Percentiles rank a stretch among this genome's conserved stretches.
phyloP scores from a whole-genome alignment of 2,113 vertebrate species.

The Bufo bufo region DNA sequence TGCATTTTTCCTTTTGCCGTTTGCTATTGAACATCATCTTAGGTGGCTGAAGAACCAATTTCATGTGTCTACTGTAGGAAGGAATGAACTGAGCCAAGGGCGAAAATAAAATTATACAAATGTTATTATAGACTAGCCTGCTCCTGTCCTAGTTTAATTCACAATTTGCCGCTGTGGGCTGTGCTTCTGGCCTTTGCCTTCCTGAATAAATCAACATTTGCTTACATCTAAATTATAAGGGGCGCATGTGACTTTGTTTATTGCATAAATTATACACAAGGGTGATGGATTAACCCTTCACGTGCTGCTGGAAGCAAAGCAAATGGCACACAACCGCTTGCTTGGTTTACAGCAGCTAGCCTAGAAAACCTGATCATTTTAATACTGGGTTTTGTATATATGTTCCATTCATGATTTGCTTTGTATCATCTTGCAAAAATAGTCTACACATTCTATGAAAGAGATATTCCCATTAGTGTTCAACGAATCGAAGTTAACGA shows the following conservation, averaged over 20 bases:
- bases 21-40: constrained; percentile 92
- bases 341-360: background rate
- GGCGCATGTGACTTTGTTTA: constrained; percentile 98
- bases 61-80: constrained; percentile 98
- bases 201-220: constrained; percentile 99
- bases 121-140: constrained; percentile 99
- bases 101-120: constrained; percentile 99
- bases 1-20: constrained; percentile 75
- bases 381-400: background rate
- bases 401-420: background rate
- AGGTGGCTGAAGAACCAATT: constrained; percentile 99
- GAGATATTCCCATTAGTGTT: no score
- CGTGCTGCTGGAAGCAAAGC: constrained; percentile 59
- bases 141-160: constrained; percentile 99
- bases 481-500: no score
- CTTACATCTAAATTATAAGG: constrained; percentile 99
- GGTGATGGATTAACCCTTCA: constrained; percentile 85
- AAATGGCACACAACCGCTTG: background rate
- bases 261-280: constrained; percentile 98
- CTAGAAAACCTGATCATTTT: background rate
- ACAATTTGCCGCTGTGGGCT: constrained; percentile 91
- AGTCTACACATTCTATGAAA: no score
- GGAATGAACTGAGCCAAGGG: constrained; percentile 99
- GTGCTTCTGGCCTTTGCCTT: constrained; percentile 91
- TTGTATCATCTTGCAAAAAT: background rate